Percentiles rank a stretch among this genome's conserved stretches.
phyloP scores from a whole-genome alignment of 2,888 invertebrate genomes.

The Philhelius pedissequus region DNA sequence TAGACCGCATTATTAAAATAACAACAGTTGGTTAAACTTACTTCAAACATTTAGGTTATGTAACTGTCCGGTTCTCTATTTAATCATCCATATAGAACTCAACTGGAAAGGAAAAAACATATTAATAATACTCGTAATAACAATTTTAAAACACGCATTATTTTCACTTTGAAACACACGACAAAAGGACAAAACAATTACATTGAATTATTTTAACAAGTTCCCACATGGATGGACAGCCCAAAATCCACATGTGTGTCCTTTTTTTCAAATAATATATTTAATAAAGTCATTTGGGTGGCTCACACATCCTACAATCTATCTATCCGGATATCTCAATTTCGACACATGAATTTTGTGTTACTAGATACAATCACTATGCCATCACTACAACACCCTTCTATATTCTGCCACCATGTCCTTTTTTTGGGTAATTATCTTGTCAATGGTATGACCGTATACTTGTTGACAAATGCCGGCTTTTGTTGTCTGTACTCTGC shows the following conservation, averaged over 20 bases:
- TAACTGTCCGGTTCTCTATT: not conserved
- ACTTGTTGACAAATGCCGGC: constrained; percentile 61
- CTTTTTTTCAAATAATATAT: constrained; percentile 24
- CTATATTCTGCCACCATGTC: constrained; percentile 23
- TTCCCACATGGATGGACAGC: constrained; percentile 46
- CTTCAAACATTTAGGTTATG: not conserved
- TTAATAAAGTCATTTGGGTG: constrained; percentile 1
- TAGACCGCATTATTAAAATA: constrained; percentile 72
- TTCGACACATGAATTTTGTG: constrained; percentile 30
- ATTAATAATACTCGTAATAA: not conserved
- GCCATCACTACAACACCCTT: constrained; percentile 3
- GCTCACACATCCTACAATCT: not conserved
- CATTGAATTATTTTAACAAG: constrained; percentile 48
- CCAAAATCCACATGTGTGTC: constrained; percentile 34
- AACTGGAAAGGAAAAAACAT: not conserved
- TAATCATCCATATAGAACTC: not conserved
- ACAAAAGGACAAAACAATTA: constrained; percentile 39
- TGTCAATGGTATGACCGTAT: constrained; percentile 55
- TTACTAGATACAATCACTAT: constrained; percentile 1
- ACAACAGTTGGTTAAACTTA: constrained; percentile 72
- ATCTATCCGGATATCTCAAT: constrained; percentile 40
- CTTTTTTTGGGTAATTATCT: constrained; percentile 61
- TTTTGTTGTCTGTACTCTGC: constrained; percentile 20
- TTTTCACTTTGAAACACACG: constrained; percentile 30
- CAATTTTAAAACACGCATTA: constrained; percentile 29